phyloP scores from a whole-genome alignment of 2,113 vertebrate genomes.

The Cyprinodon brontotheroides region DNA sequence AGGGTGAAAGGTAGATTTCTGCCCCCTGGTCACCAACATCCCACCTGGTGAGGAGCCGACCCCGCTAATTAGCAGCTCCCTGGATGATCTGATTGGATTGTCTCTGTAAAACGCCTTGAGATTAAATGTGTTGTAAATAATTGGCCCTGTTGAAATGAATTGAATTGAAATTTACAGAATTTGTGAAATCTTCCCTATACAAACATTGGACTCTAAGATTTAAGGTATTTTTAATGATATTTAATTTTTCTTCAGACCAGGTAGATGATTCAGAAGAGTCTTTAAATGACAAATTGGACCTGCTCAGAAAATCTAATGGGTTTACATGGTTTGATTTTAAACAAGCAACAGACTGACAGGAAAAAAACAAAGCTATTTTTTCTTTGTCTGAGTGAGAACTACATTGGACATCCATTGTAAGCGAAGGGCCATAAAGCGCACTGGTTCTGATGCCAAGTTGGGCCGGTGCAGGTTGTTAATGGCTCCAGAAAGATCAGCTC shows the following conservation, averaged over 20 bases:
- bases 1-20: too few relatives aligned
- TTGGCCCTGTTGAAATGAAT: too few relatives aligned
- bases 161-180: too few relatives aligned
- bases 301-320: constrained; percentile 57
- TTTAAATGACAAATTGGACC: constrained; percentile 67
- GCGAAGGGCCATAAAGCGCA: constrained; percentile 64
- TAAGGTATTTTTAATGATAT: neutral
- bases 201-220: too few relatives aligned
- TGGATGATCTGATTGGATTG: too few relatives aligned
- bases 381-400: constrained; percentile 50
- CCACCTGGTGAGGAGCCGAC: too few relatives aligned
- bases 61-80: too few relatives aligned
- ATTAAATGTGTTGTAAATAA: too few relatives aligned
- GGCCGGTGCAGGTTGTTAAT: constrained; percentile 67
- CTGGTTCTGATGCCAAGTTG: constrained; percentile 62
- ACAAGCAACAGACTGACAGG: constrained; percentile 41
- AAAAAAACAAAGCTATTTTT: constrained; percentile 63
- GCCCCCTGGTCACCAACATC: too few relatives aligned
- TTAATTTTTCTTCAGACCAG: constrained; percentile 49
- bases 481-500: constrained; percentile 57
- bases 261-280: constrained; percentile 61
- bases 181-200: too few relatives aligned
- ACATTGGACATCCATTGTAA: constrained; percentile 61
- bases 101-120: too few relatives aligned
- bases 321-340: constrained; percentile 73